Evolutionary conservation across 2,113 vertebrate species (phyloP), one percentile per base, ranked within the genome.

Genomic region (Oryzias melastigma): DNA sequence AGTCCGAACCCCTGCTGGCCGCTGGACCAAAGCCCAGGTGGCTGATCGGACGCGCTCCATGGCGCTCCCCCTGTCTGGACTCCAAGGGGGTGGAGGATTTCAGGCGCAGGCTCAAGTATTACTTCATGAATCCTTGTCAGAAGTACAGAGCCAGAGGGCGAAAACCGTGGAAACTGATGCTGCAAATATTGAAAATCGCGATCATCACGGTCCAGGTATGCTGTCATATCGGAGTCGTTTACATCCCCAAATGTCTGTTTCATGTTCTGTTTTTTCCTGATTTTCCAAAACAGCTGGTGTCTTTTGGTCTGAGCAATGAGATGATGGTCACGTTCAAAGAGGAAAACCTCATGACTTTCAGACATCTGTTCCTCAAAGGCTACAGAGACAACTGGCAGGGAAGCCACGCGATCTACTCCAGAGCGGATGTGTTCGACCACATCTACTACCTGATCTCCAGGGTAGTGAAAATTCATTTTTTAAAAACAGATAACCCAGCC

Each of bases 111-210:
- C 92, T 99, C 60, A 97, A 96, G 65, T 97, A 95, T 84, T 98
- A 94, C 81, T 99, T 99, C 73, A 98, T 97, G 96, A 98, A 95
- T 68, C 95, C 96, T 0, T 99, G 95, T 78, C 95, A 99, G 75
- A 99, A 98, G 77, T 96, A 96, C 81, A 91, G 83, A 89, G 94
- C 96, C n/a, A 90, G 94, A 17, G 93, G 95, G 14, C 94, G 95
- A 58, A 98, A 96, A 64, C 95, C 97, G 0, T 98, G 95, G 95
- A 98, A 98, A 75, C 91, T 98, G 58, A 91, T 89, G 49, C 87
- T 97, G 65, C 97, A 99, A 53, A 92, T 98, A 71, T 80, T 97
- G 62, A 99, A 97, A 87, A 97, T 97, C 50, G 91, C 77, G 0
- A 93, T 95, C 83, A 95, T 96, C 80, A 98, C 96, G 5, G 27